Base-by-base conservation (phyloP, 2,888 invertebrate species). In the Eledona agricola region DNA sequence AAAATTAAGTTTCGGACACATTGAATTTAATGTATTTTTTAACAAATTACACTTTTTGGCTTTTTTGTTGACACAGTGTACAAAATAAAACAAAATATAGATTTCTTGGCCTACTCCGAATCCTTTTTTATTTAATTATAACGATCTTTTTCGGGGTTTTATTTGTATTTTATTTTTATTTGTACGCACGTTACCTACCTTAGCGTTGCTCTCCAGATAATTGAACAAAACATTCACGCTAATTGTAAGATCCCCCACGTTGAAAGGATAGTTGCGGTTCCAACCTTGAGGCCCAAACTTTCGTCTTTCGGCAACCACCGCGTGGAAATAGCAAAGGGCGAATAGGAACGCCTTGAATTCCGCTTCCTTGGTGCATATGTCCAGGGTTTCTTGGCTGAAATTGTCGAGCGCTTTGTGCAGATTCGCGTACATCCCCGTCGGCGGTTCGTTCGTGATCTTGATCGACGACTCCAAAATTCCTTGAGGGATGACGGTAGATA, bases 261-360 rank as follows among this genome's bases (percentile, higher is more conserved):
- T 89, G 70, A 89, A 90, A 1, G 89, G 89, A 71, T 90, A 89
- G 3, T 82, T 80, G 62, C 86, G 81, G 71, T 94, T 94, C 94
- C 94, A 94, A 5, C 94, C 94, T 74, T 96, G 94, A 0, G 96
- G 89, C 0, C 96, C 96, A 72, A 96, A 96, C 78, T 96, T 96
- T 23, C 93, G 81, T 52, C 96, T 80, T 74, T 96, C 93, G 2
- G 93, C 91, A 1, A 96, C 90, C 0, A 94, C 94, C 1, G 96
- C 96, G 73, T 96, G 96, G 78, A 96, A 96, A 73, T 96, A 96
- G 72, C 94, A 94, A 0, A 96, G 79, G 0, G 93, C 84, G 73
- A 96, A 96, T 25, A 95, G 78, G 55, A 95, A 86, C 0, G 89
- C 86, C 76, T 94, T 96, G 73, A 95, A 96, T 75, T 96, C 96